Evolutionary conservation across 1,140 invertebrate species (phyloP).

Genomic region (Drosophila nigrodunni): DNA sequence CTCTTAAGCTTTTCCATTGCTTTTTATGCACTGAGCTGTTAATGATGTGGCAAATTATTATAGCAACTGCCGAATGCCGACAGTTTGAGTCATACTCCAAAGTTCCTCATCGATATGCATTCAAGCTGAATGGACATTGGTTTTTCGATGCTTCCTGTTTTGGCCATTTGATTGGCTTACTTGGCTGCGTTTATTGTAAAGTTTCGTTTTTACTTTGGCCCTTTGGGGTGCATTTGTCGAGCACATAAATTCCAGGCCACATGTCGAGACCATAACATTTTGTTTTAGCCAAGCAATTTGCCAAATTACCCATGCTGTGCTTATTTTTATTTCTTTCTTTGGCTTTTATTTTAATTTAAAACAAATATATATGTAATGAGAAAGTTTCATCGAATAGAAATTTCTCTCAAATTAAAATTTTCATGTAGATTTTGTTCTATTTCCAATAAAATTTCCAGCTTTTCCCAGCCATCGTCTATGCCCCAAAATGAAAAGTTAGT

Average conservation of each 20-base stretch:
- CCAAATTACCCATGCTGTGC: conserved; percentile 65
- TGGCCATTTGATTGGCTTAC: conserved; percentile 57
- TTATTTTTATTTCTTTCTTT: conserved; percentile 35
- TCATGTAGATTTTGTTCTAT: background rate
- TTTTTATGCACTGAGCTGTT: conserved; percentile 66
- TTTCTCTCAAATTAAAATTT: conserved; percentile 32
- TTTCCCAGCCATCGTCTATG: conserved; percentile 1
- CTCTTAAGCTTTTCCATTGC: conserved; percentile 22
- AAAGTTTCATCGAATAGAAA: conserved; percentile 13
- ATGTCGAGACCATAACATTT: conserved; percentile 69
- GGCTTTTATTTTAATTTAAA: conserved; percentile 65
- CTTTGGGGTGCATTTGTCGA: background rate
- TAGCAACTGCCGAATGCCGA: conserved; percentile 70
- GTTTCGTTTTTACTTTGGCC: background rate
- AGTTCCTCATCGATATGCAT: conserved; percentile 68
- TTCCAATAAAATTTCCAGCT: background rate
- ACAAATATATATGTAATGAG: conserved; percentile 8
- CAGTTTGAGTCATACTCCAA: conserved; percentile 13
- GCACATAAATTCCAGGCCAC: conserved; percentile 61
- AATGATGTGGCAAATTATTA: conserved; percentile 84
- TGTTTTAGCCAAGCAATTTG: conserved; percentile 69
- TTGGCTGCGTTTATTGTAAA: conserved; percentile 36
- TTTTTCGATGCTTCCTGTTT: conserved; percentile 26
- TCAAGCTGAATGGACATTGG: conserved; percentile 73
- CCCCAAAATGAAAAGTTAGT: conserved; percentile 3